Evolutionary conservation across 2,888 invertebrate genomes (phyloP).

Genomic region (Eupithecia inturbata): DNA sequence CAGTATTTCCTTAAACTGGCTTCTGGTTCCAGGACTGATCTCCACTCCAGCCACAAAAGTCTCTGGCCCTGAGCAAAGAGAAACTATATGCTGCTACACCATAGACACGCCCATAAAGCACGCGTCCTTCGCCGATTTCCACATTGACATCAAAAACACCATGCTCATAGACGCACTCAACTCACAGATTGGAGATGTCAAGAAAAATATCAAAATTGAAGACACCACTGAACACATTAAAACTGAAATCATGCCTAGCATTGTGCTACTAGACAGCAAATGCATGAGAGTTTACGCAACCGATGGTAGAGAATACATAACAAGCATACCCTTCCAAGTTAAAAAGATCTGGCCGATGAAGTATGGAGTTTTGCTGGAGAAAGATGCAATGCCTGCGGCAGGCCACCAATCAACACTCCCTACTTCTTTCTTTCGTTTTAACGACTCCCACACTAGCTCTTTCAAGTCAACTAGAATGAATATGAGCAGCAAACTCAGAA

Average conservation of each 20-base stretch:
- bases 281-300: constrained; percentile 90
- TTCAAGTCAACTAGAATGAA: constrained; percentile 67
- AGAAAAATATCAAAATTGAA: constrained; percentile 79
- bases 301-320: constrained; percentile 92
- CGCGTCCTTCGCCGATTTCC: constrained; percentile 88
- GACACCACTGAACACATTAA: constrained; percentile 78
- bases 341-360: constrained; percentile 93
- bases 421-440: constrained; percentile 66
- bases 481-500: constrained; percentile 70
- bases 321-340: constrained; percentile 92
- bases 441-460: constrained; percentile 72
- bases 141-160: constrained; percentile 80
- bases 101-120: constrained; percentile 92
- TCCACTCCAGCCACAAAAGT: constrained; percentile 80
- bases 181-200: constrained; percentile 77
- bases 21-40: constrained; percentile 69
- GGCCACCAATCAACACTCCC: constrained; percentile 66
- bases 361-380: constrained; percentile 93
- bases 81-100: constrained; percentile 89
- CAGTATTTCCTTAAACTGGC: no score
- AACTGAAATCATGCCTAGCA: constrained; percentile 85
- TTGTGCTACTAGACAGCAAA: constrained; percentile 90
- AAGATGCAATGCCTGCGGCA: constrained; percentile 76
- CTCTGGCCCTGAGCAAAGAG: constrained; percentile 80
- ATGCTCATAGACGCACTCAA: constrained; percentile 82